A percentile compares a stretch with the other conserved stretches of the same genome.
Evolutionary conservation across 2,888 invertebrate species (phyloP).

Genomic region (Drosophila pullipes): DNA sequence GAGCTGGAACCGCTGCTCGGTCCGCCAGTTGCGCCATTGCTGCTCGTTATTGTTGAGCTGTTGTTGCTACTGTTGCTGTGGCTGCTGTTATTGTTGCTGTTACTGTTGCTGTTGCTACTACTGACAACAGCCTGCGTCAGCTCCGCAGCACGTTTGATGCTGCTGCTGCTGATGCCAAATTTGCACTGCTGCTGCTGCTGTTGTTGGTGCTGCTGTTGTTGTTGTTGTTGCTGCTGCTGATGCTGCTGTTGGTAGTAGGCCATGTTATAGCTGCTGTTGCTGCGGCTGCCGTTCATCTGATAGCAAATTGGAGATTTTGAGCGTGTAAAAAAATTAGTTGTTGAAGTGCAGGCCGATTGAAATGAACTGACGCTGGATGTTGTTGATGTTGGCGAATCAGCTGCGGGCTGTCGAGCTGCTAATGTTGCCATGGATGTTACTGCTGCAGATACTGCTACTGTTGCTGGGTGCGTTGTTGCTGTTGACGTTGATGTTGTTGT

Average conservation of each 20-base stretch:
- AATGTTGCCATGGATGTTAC: slow-evolving; percentile 9
- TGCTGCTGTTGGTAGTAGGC: slow-evolving; percentile 53
- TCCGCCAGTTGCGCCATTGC: slow-evolving; percentile 46
- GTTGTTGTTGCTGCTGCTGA: slow-evolving; percentile 13
- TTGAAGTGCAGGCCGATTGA: slow-evolving; percentile 74
- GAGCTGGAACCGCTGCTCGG: slow-evolving; percentile 45
- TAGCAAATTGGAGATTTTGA: slow-evolving; percentile 51
- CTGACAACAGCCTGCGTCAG: slow-evolving; percentile 6
- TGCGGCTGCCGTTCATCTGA: slow-evolving; percentile 48
- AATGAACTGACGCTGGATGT: slow-evolving; percentile 61
- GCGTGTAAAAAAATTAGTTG: slow-evolving; percentile 60
- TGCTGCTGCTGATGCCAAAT: slow-evolving; percentile 28
- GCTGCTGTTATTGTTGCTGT: slow-evolving; percentile 11
- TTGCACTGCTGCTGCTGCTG: slow-evolving; percentile 24
- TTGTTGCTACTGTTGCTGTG: slow-evolving; percentile 19
- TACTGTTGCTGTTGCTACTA: slow-evolving; percentile 41
- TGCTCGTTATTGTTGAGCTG: slow-evolving; percentile 47
- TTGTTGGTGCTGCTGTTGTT: slow-evolving; percentile 8
- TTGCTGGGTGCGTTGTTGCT: slow-evolving; percentile 1
- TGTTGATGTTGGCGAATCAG: slow-evolving; percentile 58
- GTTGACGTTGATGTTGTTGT: not conserved
- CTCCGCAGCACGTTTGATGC: slow-evolving; percentile 20
- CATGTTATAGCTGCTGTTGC: slow-evolving; percentile 36
- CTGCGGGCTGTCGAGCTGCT: slow-evolving; percentile 32
- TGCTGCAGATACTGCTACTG: slow-evolving; percentile 19